Conservation (phyloP, 2,113 vertebrate species). For the Ploceus nigricollis region DNA sequence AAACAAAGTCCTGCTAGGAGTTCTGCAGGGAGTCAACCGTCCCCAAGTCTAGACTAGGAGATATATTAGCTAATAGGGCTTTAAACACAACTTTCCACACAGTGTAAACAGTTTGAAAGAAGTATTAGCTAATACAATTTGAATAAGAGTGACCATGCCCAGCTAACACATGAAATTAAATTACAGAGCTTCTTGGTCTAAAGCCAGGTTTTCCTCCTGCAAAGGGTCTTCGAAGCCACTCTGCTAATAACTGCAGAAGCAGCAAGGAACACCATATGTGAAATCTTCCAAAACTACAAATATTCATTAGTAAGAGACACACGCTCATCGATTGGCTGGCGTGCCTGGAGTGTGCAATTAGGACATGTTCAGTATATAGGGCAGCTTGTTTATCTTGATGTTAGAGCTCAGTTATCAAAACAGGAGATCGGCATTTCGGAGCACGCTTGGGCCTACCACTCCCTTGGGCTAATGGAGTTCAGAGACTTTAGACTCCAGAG, state of each 20-base stretch:
- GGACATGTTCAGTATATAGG: conserved; percentile 46
- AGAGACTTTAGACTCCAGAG: conserved; percentile 35
- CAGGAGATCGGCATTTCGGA: conserved; percentile 45
- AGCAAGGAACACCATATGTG: background rate
- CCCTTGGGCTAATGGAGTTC: conserved; percentile 62
- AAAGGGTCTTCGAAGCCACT: background rate
- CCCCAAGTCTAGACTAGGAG: background rate
- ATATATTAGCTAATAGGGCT: conserved; percentile 19
- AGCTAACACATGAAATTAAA: conserved; percentile 15
- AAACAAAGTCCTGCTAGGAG: conserved; percentile 9
- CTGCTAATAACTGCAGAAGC: conserved; percentile 2
- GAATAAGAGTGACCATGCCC: conserved; percentile 36
- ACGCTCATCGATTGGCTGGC: background rate
- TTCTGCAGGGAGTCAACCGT: conserved; percentile 10
- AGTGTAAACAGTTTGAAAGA: conserved; percentile 26
- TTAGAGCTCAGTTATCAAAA: conserved; percentile 50
- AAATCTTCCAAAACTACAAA: conserved; percentile 42
- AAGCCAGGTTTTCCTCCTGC: background rate
- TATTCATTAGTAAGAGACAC: conserved; percentile 14
- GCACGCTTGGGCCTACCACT: conserved; percentile 59
- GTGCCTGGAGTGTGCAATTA: conserved; percentile 23
- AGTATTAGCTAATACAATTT: conserved; percentile 46
- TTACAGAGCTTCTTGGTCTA: background rate
- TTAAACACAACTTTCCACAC: conserved; percentile 45
- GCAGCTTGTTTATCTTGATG: conserved; percentile 62